Base-by-base conservation (phyloP, 2,113 vertebrate species). In the Steatornis caripensis region DNA sequence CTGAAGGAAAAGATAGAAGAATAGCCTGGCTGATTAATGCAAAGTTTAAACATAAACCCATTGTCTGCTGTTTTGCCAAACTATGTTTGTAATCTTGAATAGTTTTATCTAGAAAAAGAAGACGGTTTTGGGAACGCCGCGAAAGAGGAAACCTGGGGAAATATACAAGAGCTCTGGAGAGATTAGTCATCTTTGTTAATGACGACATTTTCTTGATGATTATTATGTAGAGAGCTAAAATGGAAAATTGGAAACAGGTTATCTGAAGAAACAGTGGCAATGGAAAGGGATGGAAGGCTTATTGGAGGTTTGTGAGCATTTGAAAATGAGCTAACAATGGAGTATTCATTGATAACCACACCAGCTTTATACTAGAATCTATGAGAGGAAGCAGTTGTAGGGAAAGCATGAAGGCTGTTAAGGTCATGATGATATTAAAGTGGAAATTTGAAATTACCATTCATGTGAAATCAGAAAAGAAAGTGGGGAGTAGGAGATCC, bases 281-380 rank as follows among this genome's bases (percentile, higher is more conserved):
- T 97, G 89, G 95, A 96, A 97, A 79, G 96, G 94, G 94, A 92
- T 95, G 88, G 83, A 95, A 97, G 36, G n/a, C 83, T 93, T 95
- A 29, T 43, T 84, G 58, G 53, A 91, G 54, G 20, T 34, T 76
- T 77, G 72, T 46, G 95, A 64, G n/a, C 69, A 54, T 90, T 95
- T 93, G 60, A 91, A 93, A 96, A 80, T 82, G n/a, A 70, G 72
- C 90, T 79, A 89, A 95, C 95, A 96, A 95, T 97, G 84, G 69
- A 82, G 76, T 66, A 93, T 97, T 97, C 95, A 87, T 91, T 95
- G 95, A 95, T 95, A 95, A 91, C 58, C 51, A 68, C 84, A 30
- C 70, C 0, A 0, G 36, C 84, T 93, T 93, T 84, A 89, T 89
- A 55, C 55, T 82, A 62, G 77, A 84, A 65, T 84, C 83, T 84